Base-by-base conservation (phyloP, 2,797 vertebrate species). In the Acanthornis magna region DNA sequence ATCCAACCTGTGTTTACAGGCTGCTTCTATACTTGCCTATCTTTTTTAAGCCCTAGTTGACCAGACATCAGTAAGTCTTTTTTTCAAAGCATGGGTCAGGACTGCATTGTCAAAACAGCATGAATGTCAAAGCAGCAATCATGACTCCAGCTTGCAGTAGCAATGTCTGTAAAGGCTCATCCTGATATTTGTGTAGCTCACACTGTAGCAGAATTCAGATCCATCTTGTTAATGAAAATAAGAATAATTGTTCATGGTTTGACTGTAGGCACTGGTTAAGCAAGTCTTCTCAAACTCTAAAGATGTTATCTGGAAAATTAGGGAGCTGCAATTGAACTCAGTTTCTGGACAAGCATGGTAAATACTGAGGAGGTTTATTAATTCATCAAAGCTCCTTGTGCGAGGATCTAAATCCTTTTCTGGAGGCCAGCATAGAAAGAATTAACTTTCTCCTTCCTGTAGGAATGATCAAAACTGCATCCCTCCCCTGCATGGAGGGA, bases 221-320 rank as follows among this genome's bases (percentile, higher is more conserved):
- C 43, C 43, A 34, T 77, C 73, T 72, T 86, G 55, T 81, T 94
- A 90, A 91, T 71, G 53, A 92, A 96, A 94, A 65, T 82, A 73
- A 67, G 81, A 91, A 70, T 93, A 91, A 78, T 91, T 85, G 80
- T 70, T 93, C 62, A 54, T 68, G 55, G 51, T 96, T 93, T 94
- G 66, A 85, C 92, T 91, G 73, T 91, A 93, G 85, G 92, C 75
- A 81, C 87, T 78, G 60, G 88, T 93, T 93, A 92, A 74, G 45
- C 92, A 95, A 96, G 91, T 81, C 92, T 92, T 81, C 89, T 92
- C 89, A 88, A 92, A 93, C 51, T 73, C 91, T 90, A 26, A 74
- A 94, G 96, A 96, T 96, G 79, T 91, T 96, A 96, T 94, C 95
- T 91, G 67, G 60, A 90, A 95, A 96, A 93, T 93, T 92, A 90